Percentiles rank a stretch among this genome's conserved stretches.
Conservation (phyloP, 2,888 invertebrate genomes). For the Xestoiulus laeticollis region DNA sequence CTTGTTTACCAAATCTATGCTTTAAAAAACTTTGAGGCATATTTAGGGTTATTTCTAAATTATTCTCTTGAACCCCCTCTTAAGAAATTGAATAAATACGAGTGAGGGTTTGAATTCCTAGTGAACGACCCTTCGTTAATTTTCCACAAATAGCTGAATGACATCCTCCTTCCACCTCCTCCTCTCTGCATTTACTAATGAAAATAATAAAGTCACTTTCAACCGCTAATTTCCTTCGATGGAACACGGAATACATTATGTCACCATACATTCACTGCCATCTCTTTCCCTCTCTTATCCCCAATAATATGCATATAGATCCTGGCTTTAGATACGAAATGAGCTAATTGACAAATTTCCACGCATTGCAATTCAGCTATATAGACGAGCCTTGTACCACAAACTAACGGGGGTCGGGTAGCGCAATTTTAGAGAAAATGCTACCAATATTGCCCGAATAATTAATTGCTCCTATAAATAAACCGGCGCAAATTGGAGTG, state of each 20-base stretch:
- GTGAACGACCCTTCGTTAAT: constrained; percentile 18
- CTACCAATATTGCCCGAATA: constrained; percentile 39
- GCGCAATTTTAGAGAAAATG: constrained; percentile 27
- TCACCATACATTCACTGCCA: neutral
- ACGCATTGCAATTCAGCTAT: neutral
- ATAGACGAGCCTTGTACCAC: neutral
- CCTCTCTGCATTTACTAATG: constrained; percentile 50
- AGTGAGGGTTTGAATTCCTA: neutral
- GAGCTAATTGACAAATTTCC: constrained; percentile 28
- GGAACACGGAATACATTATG: constrained; percentile 25
- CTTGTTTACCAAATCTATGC: no score
- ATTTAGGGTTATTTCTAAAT: no score
- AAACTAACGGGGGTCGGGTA: neutral
- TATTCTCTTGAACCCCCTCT: neutral
- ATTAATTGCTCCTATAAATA: constrained; percentile 47
- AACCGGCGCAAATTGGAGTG: constrained; percentile 46
- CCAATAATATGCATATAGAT: neutral
- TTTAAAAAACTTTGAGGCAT: no score
- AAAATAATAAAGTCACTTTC: constrained; percentile 50
- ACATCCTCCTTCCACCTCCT: neutral
- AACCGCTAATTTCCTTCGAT: constrained; percentile 45
- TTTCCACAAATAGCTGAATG: constrained; percentile 28
- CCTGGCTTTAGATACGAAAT: neutral
- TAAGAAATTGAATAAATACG: neutral
- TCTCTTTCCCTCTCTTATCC: constrained; percentile 27